Percentiles rank a stretch among this genome's conserved stretches.
These are phyloP conservation scores for Agonopterix arenella DNA, from an alignment of 2,888 invertebrate genomes.

Conservation along the genomic window DNA sequence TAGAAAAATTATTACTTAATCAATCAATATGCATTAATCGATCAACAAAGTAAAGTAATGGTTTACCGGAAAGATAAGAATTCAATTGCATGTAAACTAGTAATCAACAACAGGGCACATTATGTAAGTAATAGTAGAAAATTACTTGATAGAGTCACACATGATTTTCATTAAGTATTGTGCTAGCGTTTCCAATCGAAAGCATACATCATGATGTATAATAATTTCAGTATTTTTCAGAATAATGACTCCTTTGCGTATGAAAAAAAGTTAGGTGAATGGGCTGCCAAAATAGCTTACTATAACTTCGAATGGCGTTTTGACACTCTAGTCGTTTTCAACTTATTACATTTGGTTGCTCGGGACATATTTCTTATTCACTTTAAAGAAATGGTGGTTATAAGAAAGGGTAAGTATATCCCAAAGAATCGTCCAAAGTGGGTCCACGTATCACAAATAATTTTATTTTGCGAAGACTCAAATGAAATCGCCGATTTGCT, in stretches of 20 bases:
- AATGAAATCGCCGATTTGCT: constrained; percentile 29
- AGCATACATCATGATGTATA: not conserved
- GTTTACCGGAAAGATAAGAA: too few species aligned
- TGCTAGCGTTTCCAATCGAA: not conserved
- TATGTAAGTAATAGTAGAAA: too few species aligned
- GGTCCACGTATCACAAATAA: constrained; percentile 28
- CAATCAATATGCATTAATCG: too few species aligned
- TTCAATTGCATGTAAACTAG: too few species aligned
- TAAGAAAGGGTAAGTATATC: constrained; percentile 29
- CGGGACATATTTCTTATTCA: constrained; percentile 32
- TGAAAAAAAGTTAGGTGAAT: constrained; percentile 22
- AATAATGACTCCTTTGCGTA: not conserved
- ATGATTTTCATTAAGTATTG: too few species aligned
- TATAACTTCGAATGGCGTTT: constrained; percentile 51
- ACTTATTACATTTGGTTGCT: constrained; percentile 22
- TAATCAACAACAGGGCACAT: too few species aligned
- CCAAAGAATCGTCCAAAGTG: constrained; percentile 7
- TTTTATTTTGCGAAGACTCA: constrained; percentile 34
- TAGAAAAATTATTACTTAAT: too few species aligned
- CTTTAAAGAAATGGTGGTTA: constrained; percentile 29
- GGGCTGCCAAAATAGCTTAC: constrained; percentile 44
- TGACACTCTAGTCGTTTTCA: constrained; percentile 35
- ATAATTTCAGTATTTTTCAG: not conserved
- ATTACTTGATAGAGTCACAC: too few species aligned
- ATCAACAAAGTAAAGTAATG: too few species aligned